A percentile compares a stretch with the other conserved stretches of the same genome.
phyloP scores from a whole-genome alignment of 2,888 invertebrate species.

The Ichneumoninae sp. region DNA sequence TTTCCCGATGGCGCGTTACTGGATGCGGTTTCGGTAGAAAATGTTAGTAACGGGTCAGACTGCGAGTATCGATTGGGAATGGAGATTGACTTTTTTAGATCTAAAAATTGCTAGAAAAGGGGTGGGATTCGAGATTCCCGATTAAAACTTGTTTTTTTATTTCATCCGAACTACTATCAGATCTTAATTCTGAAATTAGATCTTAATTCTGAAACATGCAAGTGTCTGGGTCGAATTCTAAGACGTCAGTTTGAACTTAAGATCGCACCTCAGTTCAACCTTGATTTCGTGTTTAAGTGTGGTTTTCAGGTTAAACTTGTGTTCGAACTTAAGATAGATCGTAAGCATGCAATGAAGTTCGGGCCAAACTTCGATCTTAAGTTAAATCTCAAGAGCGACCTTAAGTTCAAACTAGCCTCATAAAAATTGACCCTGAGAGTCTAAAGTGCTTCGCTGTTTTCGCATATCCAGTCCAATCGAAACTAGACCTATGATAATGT shows the following conservation, averaged over 20 bases:
- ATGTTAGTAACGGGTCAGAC: neutral
- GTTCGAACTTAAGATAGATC: too few relatives aligned
- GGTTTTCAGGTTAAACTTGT: too few relatives aligned
- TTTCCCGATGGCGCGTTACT: neutral
- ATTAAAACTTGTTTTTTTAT: neutral
- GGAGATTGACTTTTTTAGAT: too few relatives aligned
- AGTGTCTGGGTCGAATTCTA: neutral
- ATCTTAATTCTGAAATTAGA: neutral
- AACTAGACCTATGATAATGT: neutral
- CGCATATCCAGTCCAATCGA: neutral
- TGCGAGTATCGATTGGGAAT: neutral
- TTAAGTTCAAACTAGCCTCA: too few relatives aligned
- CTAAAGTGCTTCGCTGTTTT: neutral
- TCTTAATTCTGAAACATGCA: neutral
- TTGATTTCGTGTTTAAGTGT: too few relatives aligned
- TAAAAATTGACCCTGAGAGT: too few relatives aligned
- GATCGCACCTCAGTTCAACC: too few relatives aligned
- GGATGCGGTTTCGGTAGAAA: neutral
- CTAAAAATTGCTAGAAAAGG: too few relatives aligned
- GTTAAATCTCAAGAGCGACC: too few relatives aligned
- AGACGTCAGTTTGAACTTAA: too few relatives aligned
- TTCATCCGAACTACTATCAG: neutral
- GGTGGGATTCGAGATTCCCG: neutral
- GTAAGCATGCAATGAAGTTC: too few relatives aligned
- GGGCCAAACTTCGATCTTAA: too few relatives aligned